Conservation (phyloP, 2,797 vertebrate genomes). For the Acipenser ruthenus region DNA sequence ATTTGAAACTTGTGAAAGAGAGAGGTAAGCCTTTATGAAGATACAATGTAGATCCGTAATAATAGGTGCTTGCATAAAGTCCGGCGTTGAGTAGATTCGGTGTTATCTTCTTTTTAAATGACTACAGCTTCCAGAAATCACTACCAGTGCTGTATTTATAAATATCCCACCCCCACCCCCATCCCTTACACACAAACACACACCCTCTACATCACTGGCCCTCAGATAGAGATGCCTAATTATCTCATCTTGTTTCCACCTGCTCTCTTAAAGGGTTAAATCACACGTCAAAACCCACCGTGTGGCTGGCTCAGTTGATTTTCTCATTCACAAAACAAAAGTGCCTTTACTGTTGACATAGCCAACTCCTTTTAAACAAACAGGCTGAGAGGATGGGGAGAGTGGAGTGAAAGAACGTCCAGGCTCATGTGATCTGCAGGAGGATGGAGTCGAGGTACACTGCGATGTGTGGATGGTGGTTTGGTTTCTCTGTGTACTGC, state of each 20-base stretch:
- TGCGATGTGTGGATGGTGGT: background rate
- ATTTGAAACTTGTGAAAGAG: no score
- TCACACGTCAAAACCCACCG: slow-evolving; percentile 45
- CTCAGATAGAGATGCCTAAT: slow-evolving; percentile 52
- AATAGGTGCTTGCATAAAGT: no score
- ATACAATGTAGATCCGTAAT: no score
- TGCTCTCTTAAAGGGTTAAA: slow-evolving; percentile 53
- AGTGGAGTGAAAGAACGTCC: background rate
- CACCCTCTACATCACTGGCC: slow-evolving; percentile 23
- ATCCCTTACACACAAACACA: background rate
- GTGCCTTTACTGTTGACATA: background rate
- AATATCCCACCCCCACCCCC: background rate
- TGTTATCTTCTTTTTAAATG: background rate
- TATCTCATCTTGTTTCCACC: slow-evolving; percentile 54
- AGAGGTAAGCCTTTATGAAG: no score
- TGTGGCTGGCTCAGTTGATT: slow-evolving; percentile 43
- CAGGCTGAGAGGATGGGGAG: background rate
- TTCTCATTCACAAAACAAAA: slow-evolving; percentile 18
- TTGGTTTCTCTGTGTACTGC: no score
- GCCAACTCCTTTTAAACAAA: slow-evolving; percentile 2
- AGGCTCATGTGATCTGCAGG: background rate
- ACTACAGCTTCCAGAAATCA: slow-evolving; percentile 12
- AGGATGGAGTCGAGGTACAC: background rate
- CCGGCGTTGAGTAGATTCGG: no score
- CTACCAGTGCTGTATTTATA: background rate